These are phyloP conservation scores for Schizopygopsis pylzovi DNA, from an alignment of 2,797 vertebrate species.

Conservation along the genomic window DNA sequence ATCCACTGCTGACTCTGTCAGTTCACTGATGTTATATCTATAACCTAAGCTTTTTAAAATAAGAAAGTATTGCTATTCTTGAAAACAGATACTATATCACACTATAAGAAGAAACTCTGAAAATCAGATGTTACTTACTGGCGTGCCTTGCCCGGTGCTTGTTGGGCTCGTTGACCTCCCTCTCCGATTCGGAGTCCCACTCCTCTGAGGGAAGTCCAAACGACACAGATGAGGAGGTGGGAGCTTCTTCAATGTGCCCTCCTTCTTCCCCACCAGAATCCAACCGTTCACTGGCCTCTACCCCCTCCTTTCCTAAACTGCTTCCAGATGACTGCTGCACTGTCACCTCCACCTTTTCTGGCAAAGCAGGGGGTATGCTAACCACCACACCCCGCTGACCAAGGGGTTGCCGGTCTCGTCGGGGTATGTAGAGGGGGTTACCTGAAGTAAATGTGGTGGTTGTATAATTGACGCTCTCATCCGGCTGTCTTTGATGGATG, in stretches of 20 bases:
- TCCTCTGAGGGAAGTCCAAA: slow-evolving; percentile 88
- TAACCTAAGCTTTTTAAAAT: slow-evolving; percentile 13
- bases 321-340: slow-evolving; percentile 70
- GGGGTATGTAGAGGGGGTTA: slow-evolving; percentile 72
- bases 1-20: neutral
- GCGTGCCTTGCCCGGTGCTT: slow-evolving; percentile 93
- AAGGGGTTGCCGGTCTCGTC: slow-evolving; percentile 75
- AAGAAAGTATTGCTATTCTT: slow-evolving; percentile 1
- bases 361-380: slow-evolving; percentile 66
- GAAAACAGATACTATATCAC: slow-evolving; percentile 11
- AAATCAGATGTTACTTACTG: slow-evolving; percentile 84
- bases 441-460: slow-evolving; percentile 49
- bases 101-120: slow-evolving; percentile 15
- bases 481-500: slow-evolving; percentile 53
- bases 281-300: slow-evolving; percentile 75
- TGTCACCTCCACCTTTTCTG: slow-evolving; percentile 86
- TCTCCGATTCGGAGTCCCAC: slow-evolving; percentile 82
- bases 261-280: slow-evolving; percentile 87
- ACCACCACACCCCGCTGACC: slow-evolving; percentile 76
- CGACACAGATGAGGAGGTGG: slow-evolving; percentile 86
- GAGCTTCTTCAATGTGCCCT: slow-evolving; percentile 82
- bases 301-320: slow-evolving; percentile 71
- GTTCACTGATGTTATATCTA: neutral
- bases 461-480: slow-evolving; percentile 19
- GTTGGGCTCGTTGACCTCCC: slow-evolving; percentile 86